These are phyloP conservation scores for Achlya flavicornis DNA, from an alignment of 2,888 invertebrate species.

Conservation along the genomic window DNA sequence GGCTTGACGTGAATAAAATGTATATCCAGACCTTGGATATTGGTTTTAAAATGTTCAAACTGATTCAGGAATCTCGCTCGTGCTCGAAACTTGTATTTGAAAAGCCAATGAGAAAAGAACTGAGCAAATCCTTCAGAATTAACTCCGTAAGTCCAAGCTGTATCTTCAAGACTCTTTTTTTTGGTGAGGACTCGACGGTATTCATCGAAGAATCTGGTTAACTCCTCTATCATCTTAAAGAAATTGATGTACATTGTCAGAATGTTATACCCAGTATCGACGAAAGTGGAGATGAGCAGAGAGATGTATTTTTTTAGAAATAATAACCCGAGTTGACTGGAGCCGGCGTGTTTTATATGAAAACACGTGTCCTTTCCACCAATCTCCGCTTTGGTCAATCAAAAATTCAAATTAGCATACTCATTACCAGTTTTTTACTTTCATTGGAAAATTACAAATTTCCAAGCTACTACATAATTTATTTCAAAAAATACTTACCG, in stretches of 20 bases:
- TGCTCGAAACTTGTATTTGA: conserved; percentile 85
- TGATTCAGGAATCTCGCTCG: conserved; percentile 87
- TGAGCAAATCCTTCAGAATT: conserved; percentile 86
- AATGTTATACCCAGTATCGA: too few relatives aligned
- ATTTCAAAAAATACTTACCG: conserved; percentile 70
- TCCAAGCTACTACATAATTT: too few relatives aligned
- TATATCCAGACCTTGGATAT: conserved; percentile 88
- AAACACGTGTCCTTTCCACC: too few relatives aligned
- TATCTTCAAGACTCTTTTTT: conserved; percentile 79
- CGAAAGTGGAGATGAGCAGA: too few relatives aligned
- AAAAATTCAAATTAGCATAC: too few relatives aligned
- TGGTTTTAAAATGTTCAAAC: conserved; percentile 89
- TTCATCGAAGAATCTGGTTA: conserved; percentile 79
- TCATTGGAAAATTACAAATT: too few relatives aligned
- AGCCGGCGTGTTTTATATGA: too few relatives aligned
- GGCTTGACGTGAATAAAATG: conserved; percentile 90
- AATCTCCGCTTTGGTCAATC: too few relatives aligned
- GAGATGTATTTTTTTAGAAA: too few relatives aligned
- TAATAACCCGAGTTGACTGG: too few relatives aligned
- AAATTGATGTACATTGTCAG: not conserved
- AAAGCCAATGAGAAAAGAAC: conserved; percentile 90
- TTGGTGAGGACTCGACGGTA: conserved; percentile 60
- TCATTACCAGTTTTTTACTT: too few relatives aligned
- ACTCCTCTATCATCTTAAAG: conserved; percentile 80
- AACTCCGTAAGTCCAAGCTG: conserved; percentile 91